Evolutionary conservation across 2,797 vertebrate genomes (phyloP).

Genomic region (Sciaenops ocellatus): DNA sequence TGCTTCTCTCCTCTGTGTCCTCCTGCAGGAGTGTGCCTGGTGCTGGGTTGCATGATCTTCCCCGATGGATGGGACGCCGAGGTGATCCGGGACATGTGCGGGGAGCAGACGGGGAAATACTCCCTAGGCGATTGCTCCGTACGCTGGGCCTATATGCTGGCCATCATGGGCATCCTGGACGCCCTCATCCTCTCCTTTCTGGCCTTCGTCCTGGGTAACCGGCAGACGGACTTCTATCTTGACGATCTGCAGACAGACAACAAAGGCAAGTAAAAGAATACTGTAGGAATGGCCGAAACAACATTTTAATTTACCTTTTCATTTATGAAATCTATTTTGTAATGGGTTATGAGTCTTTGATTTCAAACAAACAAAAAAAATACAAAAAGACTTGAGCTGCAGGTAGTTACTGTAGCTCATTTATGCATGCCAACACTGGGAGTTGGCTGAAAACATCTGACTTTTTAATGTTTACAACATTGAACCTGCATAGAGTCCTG

Average conservation of each 20-base stretch:
- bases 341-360: too few relatives aligned
- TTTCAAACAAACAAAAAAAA: too few relatives aligned
- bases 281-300: too few relatives aligned
- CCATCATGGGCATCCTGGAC: slow-evolving; percentile 97
- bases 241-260: slow-evolving; percentile 95
- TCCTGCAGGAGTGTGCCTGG: slow-evolving; percentile 92
- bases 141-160: slow-evolving; percentile 98
- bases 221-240: slow-evolving; percentile 93
- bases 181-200: slow-evolving; percentile 98
- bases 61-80: slow-evolving; percentile 96
- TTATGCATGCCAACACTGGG: too few relatives aligned
- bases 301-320: background rate
- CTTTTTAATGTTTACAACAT: too few relatives aligned
- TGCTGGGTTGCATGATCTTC: slow-evolving; percentile 98
- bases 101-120: slow-evolving; percentile 95
- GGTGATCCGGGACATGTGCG: slow-evolving; percentile 95
- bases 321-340: too few relatives aligned
- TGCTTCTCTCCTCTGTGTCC: background rate
- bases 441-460: too few relatives aligned
- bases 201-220: slow-evolving; percentile 96
- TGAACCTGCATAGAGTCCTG: too few relatives aligned
- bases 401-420: too few relatives aligned
- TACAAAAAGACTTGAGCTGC: too few relatives aligned
- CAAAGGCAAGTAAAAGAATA: slow-evolving; percentile 87
- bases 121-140: slow-evolving; percentile 95